Percentiles rank a stretch among this genome's conserved stretches.
Evolutionary conservation across 2,888 invertebrate genomes (phyloP).

Genomic region (Lepetodrilus schrolli): DNA sequence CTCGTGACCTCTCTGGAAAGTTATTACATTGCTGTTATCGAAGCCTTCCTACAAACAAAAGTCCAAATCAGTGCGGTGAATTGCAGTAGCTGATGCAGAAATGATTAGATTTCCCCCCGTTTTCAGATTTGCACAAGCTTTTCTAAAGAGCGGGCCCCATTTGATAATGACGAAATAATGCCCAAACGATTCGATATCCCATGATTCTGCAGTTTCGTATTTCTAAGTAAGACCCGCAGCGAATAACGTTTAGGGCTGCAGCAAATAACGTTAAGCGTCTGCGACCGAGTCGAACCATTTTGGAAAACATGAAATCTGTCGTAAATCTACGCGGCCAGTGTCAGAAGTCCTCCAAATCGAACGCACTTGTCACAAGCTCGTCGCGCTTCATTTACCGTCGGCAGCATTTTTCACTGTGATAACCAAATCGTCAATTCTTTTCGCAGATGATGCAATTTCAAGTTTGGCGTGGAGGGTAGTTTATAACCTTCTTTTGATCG

Average conservation of each 20-base stretch:
- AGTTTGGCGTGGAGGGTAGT: slow-evolving; percentile 29
- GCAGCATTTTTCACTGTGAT: slow-evolving; percentile 41
- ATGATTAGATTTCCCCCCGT: not conserved
- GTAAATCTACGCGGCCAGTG: not conserved
- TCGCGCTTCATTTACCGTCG: slow-evolving; percentile 33
- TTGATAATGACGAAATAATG: slow-evolving; percentile 13
- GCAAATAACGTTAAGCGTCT: slow-evolving; percentile 16
- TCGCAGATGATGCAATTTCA: slow-evolving; percentile 42
- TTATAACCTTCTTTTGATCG: slow-evolving; percentile 36
- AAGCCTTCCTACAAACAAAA: slow-evolving; percentile 15
- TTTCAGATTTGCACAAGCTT: not conserved
- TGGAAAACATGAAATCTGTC: slow-evolving; percentile 25
- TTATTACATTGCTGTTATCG: not conserved
- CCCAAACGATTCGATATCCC: slow-evolving; percentile 12
- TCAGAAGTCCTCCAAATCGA: slow-evolving; percentile 9
- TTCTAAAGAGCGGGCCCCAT: slow-evolving; percentile 10
- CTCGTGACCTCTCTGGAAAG: not conserved
- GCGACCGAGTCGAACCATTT: not conserved
- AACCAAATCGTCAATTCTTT: slow-evolving; percentile 38
- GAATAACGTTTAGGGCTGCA: too few species aligned
- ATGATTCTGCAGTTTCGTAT: not conserved
- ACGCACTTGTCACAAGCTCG: slow-evolving; percentile 26
- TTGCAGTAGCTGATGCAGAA: slow-evolving; percentile 1
- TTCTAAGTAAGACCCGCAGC: too few species aligned
- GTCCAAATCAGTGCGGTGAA: not conserved